These are phyloP conservation scores for Apostichopus leukothele DNA, from an alignment of 53 echinoderm and acorn worm genomes.

Conservation along the genomic window DNA sequence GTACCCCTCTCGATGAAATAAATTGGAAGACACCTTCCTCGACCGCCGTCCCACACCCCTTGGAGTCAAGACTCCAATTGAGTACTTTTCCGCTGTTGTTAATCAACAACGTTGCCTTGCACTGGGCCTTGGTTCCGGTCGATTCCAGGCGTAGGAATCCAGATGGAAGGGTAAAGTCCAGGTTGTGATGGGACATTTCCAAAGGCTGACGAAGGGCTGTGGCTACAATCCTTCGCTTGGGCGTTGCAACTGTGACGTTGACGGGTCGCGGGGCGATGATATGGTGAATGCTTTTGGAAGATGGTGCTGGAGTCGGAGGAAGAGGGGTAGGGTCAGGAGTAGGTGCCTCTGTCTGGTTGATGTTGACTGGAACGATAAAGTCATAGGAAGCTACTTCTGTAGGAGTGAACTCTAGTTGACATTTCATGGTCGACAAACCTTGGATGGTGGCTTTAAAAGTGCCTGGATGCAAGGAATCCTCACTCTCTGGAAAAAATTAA, in stretches of 20 bases:
- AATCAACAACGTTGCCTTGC: conserved; percentile 69
- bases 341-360: conserved; percentile 95
- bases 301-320: conserved; percentile 97
- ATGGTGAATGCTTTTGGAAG: conserved; percentile 93
- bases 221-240: conserved; percentile 82
- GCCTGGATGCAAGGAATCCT: conserved; percentile 91
- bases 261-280: conserved; percentile 92
- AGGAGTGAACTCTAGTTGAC: conserved; percentile 79
- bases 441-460: conserved; percentile 87
- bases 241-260: conserved; percentile 81
- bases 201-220: conserved; percentile 92
- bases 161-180: conserved; percentile 91
- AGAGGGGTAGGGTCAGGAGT: conserved; percentile 88
- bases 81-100: conserved; percentile 85
- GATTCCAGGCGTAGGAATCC: conserved; percentile 77
- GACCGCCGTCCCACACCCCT: conserved; percentile 70
- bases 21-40: conserved; percentile 98
- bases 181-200: conserved; percentile 74
- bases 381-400: conserved; percentile 96
- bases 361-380: conserved; percentile 89
- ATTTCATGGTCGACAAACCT: conserved; percentile 71
- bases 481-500: conserved; percentile 64
- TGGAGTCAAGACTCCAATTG: conserved; percentile 74
- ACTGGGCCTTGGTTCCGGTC: conserved; percentile 29
- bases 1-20: conserved; percentile 72